Base-by-base conservation (phyloP, 2,797 vertebrate genomes). In the Mormyrops attenuatus region DNA sequence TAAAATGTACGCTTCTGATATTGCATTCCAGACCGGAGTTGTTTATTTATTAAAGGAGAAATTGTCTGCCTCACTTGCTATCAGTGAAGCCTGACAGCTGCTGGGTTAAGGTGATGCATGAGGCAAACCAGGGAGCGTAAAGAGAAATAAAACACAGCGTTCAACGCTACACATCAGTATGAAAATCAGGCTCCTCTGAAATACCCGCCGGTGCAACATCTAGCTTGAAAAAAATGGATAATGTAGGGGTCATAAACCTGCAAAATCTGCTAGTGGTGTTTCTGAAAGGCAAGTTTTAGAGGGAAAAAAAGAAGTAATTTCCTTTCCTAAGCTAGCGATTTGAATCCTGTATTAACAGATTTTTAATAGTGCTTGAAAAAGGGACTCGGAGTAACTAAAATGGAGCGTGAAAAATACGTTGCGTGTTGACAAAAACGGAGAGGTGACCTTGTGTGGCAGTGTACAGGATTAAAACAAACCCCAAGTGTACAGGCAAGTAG, bases 181-280 rank as follows among this genome's bases (percentile, higher is more conserved):
- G 96, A 96, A 96, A 96, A 96, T 96, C 95, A 94, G 93, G 95
- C 95, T 91, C 95, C 94, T 93, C 93, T 93, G 94, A 96, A 96
- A 95, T 90, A 95, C 95, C 95, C 94, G 57, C 38, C 26, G 93
- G 95, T 94, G 90, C 93, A 94, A 96, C 95, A 95, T 94, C 92
- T 92, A 93, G 93, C 93, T 93, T 93, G 92, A 93, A 95, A 95
- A 95, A 95, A 93, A 94, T 94, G 92, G 94, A 95, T 96, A 96
- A 96, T 96, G 95, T 95, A 92, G 93, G 93, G 95, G 94, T 96
- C 96, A 95, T 96, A 96, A 96, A 96, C 94, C 93, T 91, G 93
- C 93, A 90, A 92, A 93, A 93, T 93, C 93, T 49, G 93, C 95
- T 94, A 92, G 89, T 88, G 94, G 94, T 93, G 91, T 94, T 95